These are phyloP conservation scores for Baronia brevicornis DNA, from an alignment of 2,888 invertebrate genomes.

Conservation along the genomic window DNA sequence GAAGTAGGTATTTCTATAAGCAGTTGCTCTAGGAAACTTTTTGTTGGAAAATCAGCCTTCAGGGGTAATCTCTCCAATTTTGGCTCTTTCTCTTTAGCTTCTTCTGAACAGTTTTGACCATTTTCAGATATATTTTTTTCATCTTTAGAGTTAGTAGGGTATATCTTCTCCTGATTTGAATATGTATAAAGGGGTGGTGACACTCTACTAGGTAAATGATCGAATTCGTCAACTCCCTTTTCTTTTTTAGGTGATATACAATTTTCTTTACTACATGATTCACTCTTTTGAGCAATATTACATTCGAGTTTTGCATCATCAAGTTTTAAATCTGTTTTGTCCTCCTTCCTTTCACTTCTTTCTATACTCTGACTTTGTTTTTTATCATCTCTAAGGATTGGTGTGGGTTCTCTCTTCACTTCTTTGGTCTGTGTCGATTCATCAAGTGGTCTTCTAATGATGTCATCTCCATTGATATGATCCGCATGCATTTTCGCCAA, in stretches of 20 bases:
- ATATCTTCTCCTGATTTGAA: conserved; percentile 81
- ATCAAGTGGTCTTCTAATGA: conserved; percentile 32
- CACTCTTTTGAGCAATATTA: conserved; percentile 24
- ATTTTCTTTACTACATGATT: conserved; percentile 18
- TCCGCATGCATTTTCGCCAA: conserved; percentile 79
- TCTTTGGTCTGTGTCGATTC: conserved; percentile 26
- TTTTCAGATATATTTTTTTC: conserved; percentile 37
- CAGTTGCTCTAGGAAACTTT: conserved; percentile 83
- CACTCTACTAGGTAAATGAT: conserved; percentile 82
- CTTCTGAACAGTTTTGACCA: conserved; percentile 35
- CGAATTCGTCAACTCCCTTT: conserved; percentile 54
- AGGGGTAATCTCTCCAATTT: conserved; percentile 53
- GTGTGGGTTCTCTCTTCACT: conserved; percentile 49
- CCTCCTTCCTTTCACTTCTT: conserved; percentile 20
- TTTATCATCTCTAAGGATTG: conserved; percentile 34
- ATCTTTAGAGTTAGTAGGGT: conserved; percentile 55
- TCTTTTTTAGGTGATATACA: conserved; percentile 32
- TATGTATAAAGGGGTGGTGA: conserved; percentile 86
- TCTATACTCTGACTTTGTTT: conserved; percentile 20
- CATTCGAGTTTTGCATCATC: conserved; percentile 22
- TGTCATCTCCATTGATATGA: conserved; percentile 55
- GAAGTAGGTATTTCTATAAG: conserved; percentile 87
- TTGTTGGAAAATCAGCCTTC: conserved; percentile 69
- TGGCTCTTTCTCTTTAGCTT: conserved; percentile 30
- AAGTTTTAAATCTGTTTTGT: conserved; percentile 19